Evolutionary conservation across 2,113 vertebrate species (phyloP), one percentile per base, ranked within the genome.

Genomic region (Sapayoa aenigma): DNA sequence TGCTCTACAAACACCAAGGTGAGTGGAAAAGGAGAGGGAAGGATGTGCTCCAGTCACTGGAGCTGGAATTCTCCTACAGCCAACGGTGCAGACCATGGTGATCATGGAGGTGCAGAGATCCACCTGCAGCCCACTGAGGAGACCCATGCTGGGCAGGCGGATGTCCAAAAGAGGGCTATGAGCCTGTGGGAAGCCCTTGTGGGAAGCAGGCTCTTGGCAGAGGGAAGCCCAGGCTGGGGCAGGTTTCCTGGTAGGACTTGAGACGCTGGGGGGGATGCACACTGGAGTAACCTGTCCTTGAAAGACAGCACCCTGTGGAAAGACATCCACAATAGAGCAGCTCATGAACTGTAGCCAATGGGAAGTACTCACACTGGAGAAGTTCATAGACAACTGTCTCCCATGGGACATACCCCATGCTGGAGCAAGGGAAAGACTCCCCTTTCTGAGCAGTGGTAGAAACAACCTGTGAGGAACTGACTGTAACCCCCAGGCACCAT

Each of bases 391-490:
- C 13, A 46, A 12, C 12, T 46, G 4, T 59, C 33, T 52, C 24
- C n/a, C 5, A 2, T 41, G 46, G 20, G 13, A 67, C 23, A 9
- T 1, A 67, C 12, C 31, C 7, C 21, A 37, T 0, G 0, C 12
- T 17, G 46, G 24, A 53, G 39, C 13, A 39, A n/a, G 41, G 30
- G 37, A 65, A 37, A 9, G n/a, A 30, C 11, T 60, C 11, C 23
- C n/a, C 20, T 60, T 16, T 6, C 39, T 35, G 20, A 47, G 20
- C 28, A 82, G 8, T 22, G 39, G 28, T 16, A 68, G 39, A 82
- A 83, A 22, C 21, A 25, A 68, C 24, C 20, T 31, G 16, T 46
- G 27, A 25, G n/a, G 30, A n/a, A 11, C 9, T 25, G 62, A 31
- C 11, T 27, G 9, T 52, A 82, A 5, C 2, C 19, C 18, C 20